Evolutionary conservation across 2,113 vertebrate genomes (phyloP), one percentile per base, ranked within the genome.

Genomic region (Chionomys nivalis): DNA sequence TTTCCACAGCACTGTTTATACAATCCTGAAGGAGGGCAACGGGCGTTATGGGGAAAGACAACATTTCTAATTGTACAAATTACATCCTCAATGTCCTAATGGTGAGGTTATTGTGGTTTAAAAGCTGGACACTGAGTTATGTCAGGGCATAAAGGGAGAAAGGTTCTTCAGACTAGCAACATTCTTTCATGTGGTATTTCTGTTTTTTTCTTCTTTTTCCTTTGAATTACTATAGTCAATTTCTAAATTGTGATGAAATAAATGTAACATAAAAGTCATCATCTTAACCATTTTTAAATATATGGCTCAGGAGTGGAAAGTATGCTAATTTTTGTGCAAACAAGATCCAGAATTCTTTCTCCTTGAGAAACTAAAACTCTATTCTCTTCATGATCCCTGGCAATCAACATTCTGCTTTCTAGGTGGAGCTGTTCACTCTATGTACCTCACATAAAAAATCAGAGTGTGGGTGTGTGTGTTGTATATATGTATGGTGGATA

Each of bases 51-150:
- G 77, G 92, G 95, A 94, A 95, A 98, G 97, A 98, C 95, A 98
- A 96, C 94, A 75, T 98, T 97, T 98, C 98, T 98, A 97, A 96
- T 96, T 97, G 97, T 96, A 98, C 95, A 97, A 98, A 98, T 98
- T 97, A 96, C 96, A 97, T 97, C 96, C 87, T 96, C 98, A 83
- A 97, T 96, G 97, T 97, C 97, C 97, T 98, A 97, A 97, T 97
- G 94, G 89, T 0, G 0, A 97, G 83, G 94, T 95, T 96, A 98
- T 94, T 95, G 72, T 76, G 97, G 68, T 52, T 94, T 96, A 97
- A 94, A 92, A 95, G 92, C 26, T 94, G 36, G 76, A 78, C 68
- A 39, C 4, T 58, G 2, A 19, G 68, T 17, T 24, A 77, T 1
- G 6, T 70, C 87, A 73, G 44, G 7, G 89, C 55, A 55, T 23